Conservation (phyloP, 2,797 vertebrate species). For the Amblyopsis hoosieri region DNA sequence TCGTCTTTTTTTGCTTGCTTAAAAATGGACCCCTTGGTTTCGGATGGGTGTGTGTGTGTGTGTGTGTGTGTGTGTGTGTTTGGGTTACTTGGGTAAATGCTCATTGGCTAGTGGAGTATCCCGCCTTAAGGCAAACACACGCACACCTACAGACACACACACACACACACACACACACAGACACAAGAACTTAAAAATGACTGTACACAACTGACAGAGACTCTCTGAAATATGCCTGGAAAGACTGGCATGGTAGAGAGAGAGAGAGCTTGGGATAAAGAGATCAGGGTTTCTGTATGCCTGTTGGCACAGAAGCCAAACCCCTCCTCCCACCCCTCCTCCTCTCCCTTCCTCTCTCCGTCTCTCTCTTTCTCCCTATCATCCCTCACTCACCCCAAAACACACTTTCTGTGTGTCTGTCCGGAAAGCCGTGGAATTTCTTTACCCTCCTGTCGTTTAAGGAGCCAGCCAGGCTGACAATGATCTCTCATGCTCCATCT, state of each 20-base stretch:
- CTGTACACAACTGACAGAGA: background rate
- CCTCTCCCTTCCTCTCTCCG: slow-evolving; percentile 14
- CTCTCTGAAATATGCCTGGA: background rate
- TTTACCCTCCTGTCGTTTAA: no score
- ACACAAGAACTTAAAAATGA: background rate
- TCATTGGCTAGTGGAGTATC: slow-evolving; percentile 22
- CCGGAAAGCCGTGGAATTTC: no score
- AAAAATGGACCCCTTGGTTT: slow-evolving; percentile 2
- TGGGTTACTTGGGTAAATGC: background rate
- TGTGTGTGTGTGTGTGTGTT: background rate
- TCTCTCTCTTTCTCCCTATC: slow-evolving; percentile 17
- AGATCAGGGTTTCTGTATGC: slow-evolving; percentile 40
- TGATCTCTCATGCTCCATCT: no score
- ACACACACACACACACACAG: slow-evolving; percentile 16
- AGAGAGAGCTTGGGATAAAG: slow-evolving; percentile 46
- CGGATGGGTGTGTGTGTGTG: no score
- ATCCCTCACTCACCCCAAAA: slow-evolving; percentile 1
- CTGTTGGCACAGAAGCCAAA: slow-evolving; percentile 32
- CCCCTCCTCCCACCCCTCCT: slow-evolving; percentile 43
- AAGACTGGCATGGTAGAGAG: background rate
- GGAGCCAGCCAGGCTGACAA: no score
- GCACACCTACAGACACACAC: slow-evolving; percentile 5
- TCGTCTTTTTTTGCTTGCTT: background rate
- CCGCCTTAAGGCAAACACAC: background rate
- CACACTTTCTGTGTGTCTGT: background rate